Conservation (phyloP, 1,140 invertebrate genomes). For the Euschistus heros region DNA sequence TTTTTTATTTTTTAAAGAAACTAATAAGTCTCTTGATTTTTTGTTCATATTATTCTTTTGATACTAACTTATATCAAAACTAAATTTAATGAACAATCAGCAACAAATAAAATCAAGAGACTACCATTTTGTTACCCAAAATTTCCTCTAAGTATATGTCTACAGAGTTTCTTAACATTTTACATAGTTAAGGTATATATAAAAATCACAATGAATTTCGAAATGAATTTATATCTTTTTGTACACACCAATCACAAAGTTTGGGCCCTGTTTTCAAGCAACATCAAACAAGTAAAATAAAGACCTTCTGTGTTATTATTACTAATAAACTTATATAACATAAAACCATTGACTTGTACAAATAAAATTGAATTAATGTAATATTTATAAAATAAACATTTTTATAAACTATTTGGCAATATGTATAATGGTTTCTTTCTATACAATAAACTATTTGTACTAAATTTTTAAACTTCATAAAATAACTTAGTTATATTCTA, state of each 20-base stretch:
- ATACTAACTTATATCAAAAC: too few relatives aligned
- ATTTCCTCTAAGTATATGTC: too few relatives aligned
- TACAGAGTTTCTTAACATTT: too few relatives aligned
- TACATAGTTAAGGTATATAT: not conserved
- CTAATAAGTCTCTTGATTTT: too few relatives aligned
- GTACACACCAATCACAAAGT: constrained; percentile 4
- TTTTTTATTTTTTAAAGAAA: too few relatives aligned
- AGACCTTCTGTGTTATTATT: not conserved
- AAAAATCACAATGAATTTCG: constrained; percentile 13
- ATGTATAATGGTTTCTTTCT: constrained; percentile 15
- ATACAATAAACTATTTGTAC: constrained; percentile 17
- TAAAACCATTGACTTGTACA: constrained; percentile 10
- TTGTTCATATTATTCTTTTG: too few relatives aligned
- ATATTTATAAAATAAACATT: constrained; percentile 1
- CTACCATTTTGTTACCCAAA: too few relatives aligned
- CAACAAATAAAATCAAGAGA: too few relatives aligned
- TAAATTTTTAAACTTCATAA: constrained; percentile 8
- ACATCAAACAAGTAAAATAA: constrained; percentile 8
- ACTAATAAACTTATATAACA: not conserved
- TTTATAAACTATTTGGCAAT: constrained; percentile 16
- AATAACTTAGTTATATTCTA: constrained; percentile 5
- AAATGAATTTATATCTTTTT: constrained; percentile 11
- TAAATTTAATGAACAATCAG: too few relatives aligned
- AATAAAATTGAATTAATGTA: constrained; percentile 5
- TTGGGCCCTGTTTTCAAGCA: constrained; percentile 12